Evolutionary conservation across 2,113 vertebrate species (phyloP).

Genomic region (Cochlearius cochlearius): DNA sequence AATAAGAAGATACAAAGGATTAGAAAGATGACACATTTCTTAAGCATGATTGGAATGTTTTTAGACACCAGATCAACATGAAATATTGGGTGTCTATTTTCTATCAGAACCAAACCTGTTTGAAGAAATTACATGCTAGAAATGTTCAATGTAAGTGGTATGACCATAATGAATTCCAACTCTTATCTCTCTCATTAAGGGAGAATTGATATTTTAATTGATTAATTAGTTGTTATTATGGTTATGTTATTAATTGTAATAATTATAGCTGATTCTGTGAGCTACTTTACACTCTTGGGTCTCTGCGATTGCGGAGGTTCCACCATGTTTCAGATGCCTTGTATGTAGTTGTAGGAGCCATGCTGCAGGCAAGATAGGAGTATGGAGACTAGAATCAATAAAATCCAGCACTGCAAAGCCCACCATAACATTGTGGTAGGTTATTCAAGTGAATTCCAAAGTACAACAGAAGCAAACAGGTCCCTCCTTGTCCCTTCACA

Average conservation of each 20-base stretch:
- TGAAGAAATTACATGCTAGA: neutral
- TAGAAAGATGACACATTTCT: conserved; percentile 43
- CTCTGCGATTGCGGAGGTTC: neutral
- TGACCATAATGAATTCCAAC: conserved; percentile 25
- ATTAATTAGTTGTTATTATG: conserved; percentile 31
- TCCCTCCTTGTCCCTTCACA: neutral
- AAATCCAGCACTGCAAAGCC: neutral
- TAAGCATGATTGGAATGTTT: neutral
- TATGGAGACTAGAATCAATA: neutral
- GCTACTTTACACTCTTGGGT: neutral
- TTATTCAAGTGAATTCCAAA: neutral
- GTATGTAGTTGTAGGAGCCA: neutral
- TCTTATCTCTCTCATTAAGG: conserved; percentile 7
- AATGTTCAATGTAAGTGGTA: neutral
- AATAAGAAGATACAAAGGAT: conserved; percentile 30
- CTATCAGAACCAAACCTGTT: conserved; percentile 25
- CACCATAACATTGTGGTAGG: neutral
- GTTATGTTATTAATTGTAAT: neutral
- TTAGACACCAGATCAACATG: conserved; percentile 40
- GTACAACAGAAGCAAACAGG: neutral
- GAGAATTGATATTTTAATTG: conserved; percentile 1
- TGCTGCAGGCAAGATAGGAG: neutral
- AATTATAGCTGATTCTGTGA: neutral
- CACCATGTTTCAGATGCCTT: neutral
- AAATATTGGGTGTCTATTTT: conserved; percentile 46